Evolutionary conservation across 2,113 vertebrate genomes (phyloP), one percentile per base, ranked within the genome.

Genomic region (Heterochromis multidens): DNA sequence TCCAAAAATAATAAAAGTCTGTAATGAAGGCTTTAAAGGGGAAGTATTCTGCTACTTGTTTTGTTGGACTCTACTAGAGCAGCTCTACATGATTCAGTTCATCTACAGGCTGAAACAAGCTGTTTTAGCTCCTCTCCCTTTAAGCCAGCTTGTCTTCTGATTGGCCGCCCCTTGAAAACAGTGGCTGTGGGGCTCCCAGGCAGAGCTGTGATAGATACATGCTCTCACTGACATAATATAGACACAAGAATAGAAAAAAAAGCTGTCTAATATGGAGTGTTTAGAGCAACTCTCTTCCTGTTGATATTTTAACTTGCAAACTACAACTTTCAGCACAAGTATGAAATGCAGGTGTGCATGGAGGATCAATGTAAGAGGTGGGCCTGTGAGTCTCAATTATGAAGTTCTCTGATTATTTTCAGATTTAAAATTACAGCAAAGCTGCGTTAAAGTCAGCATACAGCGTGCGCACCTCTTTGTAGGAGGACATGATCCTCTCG

Each of bases 401-500:
- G 67, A 52, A 8, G 25, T 13, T 52, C 21, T 52, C 43, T 52
- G 25, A 74, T 49, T 57, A n/a, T 57, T 23, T 57, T 57, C 56
- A 57, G n/a, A 57, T 11, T 16, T 19, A 74, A 77, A 57, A n/a
- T 10, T 21, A 35, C 29, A 76, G 12, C 27, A 76, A 76, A 16
- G 29, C 5, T 23, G 13, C 1, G 52, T 56, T 74, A 52, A 74
- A 7, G 0, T 74, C 43, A 31, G 31, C 11, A 27, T 0, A 40
- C 11, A 21, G 17, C 0, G 0, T 25, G 43, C 0, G 25, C 43
- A 86, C 89, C 98, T 99, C 99, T 97, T 99, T 99, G 93, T 99
- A 99, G 8, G 99, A 99, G 81, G 97, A 99, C 98, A 99, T 99
- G 93, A 99, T 99, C 93, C 99, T 97, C 94, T 99, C 99, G 89